Evolutionary conservation across 2,113 vertebrate species (phyloP).

Genomic region (Microcebus griseorufus): DNA sequence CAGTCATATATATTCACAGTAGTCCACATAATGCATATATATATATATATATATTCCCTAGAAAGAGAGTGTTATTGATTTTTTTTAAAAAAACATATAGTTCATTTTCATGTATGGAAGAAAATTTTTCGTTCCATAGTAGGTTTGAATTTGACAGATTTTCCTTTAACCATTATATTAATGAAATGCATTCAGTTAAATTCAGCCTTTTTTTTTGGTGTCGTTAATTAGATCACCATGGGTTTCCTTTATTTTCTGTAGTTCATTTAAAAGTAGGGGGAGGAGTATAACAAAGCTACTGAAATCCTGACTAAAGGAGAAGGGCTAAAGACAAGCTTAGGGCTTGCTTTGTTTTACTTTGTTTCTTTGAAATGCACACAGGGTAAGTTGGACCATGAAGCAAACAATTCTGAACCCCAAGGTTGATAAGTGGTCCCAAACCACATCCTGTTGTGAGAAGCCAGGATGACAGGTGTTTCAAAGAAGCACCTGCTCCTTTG

Average conservation of each 20-base stretch:
- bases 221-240: neutral
- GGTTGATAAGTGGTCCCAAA: neutral
- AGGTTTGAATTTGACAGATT: neutral
- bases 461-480: neutral
- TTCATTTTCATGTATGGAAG: neutral
- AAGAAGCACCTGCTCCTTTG: neutral
- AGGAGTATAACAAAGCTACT: fast-evolving
- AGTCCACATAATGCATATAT: too few relatives aligned
- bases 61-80: neutral
- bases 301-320: neutral
- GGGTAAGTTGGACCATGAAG: fast-evolving
- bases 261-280: neutral
- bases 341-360: fast-evolving
- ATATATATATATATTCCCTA: fast-evolving
- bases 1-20: neutral
- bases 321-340: too few relatives aligned
- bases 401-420: neutral
- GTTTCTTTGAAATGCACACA: neutral
- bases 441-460: fast-evolving
- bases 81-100: neutral
- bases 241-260: neutral
- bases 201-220: too few relatives aligned
- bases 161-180: neutral
- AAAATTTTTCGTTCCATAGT: neutral
- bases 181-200: neutral